These are phyloP conservation scores for Nesospiza acunhae DNA, from an alignment of 2,113 vertebrate genomes.

Conservation along the genomic window DNA sequence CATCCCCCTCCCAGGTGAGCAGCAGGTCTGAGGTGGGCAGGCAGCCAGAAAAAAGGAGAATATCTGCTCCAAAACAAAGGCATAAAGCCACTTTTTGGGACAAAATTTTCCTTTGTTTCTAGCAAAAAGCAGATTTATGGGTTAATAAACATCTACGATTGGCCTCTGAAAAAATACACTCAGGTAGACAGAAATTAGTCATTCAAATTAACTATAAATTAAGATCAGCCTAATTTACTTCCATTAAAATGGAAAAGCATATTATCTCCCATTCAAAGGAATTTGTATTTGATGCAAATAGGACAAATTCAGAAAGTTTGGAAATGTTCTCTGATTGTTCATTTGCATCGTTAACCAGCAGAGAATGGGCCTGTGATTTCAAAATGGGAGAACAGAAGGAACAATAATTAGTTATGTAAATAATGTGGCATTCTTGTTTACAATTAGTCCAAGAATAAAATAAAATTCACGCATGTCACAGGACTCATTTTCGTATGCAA, in stretches of 20 bases:
- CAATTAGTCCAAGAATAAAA: slow-evolving; percentile 95
- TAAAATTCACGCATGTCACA: slow-evolving; percentile 93
- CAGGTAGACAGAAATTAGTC: slow-evolving; percentile 83
- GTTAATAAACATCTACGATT: slow-evolving; percentile 79
- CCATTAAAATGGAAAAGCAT: slow-evolving; percentile 83
- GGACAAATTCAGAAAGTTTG: slow-evolving; percentile 81
- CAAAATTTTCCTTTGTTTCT: slow-evolving; percentile 15
- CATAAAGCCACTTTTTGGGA: not conserved
- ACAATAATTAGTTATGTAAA: slow-evolving; percentile 99
- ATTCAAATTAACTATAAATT: slow-evolving; percentile 85
- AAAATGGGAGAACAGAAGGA: slow-evolving; percentile 92
- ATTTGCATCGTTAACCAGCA: slow-evolving; percentile 74
- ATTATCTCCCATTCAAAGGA: slow-evolving; percentile 80
- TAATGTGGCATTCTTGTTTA: slow-evolving; percentile 99
- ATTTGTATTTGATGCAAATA: slow-evolving; percentile 83
- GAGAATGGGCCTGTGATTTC: slow-evolving; percentile 74
- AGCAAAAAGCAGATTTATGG: slow-evolving; percentile 67
- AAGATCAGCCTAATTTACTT: slow-evolving; percentile 82
- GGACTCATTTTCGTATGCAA: slow-evolving; percentile 99
- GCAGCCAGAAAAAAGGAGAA: fast-evolving
- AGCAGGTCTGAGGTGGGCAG: too few relatives aligned
- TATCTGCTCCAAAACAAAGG: not conserved
- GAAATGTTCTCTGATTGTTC: slow-evolving; percentile 80
- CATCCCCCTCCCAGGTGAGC: fast-evolving
- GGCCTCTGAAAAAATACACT: slow-evolving; percentile 72